Percentiles rank a stretch among this genome's conserved stretches.
Evolutionary conservation across 2,797 vertebrate genomes (phyloP).

Genomic region (Orientallactaga sibirica): DNA sequence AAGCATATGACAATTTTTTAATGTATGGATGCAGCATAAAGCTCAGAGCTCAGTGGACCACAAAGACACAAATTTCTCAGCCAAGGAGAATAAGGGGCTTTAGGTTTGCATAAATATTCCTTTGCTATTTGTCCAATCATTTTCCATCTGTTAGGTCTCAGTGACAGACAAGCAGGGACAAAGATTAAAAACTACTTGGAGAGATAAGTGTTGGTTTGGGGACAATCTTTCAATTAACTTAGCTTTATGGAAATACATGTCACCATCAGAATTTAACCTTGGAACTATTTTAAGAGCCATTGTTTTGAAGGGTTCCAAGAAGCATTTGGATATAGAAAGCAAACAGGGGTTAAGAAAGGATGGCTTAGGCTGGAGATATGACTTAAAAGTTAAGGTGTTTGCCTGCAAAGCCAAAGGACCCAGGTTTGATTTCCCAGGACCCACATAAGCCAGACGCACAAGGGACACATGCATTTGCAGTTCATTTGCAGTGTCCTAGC

Average conservation of each 20-base stretch:
- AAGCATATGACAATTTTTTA: neutral
- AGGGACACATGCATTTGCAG: too few relatives aligned
- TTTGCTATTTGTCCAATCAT: constrained; percentile 37
- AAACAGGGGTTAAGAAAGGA: neutral
- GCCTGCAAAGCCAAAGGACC: too few relatives aligned
- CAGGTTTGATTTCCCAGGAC: too few relatives aligned
- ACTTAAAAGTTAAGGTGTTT: too few relatives aligned
- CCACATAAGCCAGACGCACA: too few relatives aligned
- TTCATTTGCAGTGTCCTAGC: too few relatives aligned
- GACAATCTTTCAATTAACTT: constrained; percentile 53
- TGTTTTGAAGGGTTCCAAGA: neutral
- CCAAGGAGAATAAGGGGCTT: neutral
- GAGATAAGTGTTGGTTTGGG: constrained; percentile 45
- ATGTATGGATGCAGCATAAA: neutral
- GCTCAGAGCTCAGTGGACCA: neutral
- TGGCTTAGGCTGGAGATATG: neutral
- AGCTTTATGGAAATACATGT: constrained; percentile 11
- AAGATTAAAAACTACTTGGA: constrained; percentile 49
- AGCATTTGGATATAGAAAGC: neutral
- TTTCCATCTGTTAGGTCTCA: constrained; percentile 52
- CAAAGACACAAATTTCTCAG: constrained; percentile 39
- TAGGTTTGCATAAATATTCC: constrained; percentile 56
- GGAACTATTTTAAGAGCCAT: constrained; percentile 10
- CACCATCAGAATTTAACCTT: constrained; percentile 28
- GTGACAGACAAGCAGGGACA: constrained; percentile 35